Conservation (phyloP, 2,113 vertebrate genomes). For the Hoplias malabaricus region DNA sequence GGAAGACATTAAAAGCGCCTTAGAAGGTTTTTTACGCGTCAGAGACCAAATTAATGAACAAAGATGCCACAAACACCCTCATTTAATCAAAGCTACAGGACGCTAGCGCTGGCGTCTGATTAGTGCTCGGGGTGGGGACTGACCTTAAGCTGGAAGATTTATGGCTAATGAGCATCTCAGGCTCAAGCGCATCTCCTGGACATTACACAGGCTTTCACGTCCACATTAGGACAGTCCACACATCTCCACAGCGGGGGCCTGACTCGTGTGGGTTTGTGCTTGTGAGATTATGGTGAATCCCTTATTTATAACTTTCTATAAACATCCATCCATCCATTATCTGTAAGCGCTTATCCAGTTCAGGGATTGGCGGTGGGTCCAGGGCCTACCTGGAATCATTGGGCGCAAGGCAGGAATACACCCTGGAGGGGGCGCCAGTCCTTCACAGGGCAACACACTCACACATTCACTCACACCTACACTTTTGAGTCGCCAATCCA, state of each 20-base stretch:
- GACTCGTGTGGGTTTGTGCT: not conserved
- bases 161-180: not conserved
- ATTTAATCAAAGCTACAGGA: conserved; percentile 28
- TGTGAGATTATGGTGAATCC: not conserved
- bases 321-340: no score
- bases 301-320: not conserved
- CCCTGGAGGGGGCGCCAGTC: no score
- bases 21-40: not conserved
- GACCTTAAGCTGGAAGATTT: conserved; percentile 5
- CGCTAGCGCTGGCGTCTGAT: not conserved
- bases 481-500: no score
- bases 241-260: no score
- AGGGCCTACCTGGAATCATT: no score
- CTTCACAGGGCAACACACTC: no score
- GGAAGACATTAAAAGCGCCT: not conserved
- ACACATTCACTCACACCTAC: no score
- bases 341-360: no score
- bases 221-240: not conserved
- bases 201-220: conserved; percentile 1
- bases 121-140: not conserved
- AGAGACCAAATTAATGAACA: conserved; percentile 35
- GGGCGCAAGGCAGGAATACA: no score
- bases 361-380: no score
- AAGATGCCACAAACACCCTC: conserved; percentile 8
- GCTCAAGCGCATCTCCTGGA: not conserved